These are phyloP conservation scores for Acleris holmiana DNA, from an alignment of 2,888 invertebrate species.

Conservation along the genomic window DNA sequence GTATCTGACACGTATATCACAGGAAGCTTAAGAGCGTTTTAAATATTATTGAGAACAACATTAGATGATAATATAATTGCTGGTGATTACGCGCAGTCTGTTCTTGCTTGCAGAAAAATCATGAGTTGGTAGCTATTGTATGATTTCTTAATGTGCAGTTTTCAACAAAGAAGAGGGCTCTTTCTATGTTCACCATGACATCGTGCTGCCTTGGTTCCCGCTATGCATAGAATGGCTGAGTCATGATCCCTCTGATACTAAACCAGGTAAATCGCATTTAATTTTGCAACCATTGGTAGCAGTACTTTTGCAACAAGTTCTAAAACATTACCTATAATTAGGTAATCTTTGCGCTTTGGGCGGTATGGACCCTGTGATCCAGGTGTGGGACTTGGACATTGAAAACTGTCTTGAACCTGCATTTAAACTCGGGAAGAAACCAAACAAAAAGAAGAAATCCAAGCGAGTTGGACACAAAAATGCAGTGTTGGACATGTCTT, in stretches of 20 bases:
- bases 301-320: no score
- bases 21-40: no score
- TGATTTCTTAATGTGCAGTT: constrained; percentile 81
- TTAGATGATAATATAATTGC: no score
- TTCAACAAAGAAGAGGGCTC: constrained; percentile 95
- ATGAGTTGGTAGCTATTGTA: no score
- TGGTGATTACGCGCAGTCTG: no score
- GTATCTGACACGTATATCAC: no score
- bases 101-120: no score
- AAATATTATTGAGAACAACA: no score
- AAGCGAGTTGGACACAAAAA: constrained; percentile 91
- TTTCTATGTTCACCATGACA: constrained; percentile 97
- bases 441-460: constrained; percentile 89
- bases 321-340: constrained; percentile 43
- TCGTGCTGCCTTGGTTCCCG: constrained; percentile 94
- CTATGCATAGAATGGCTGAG: constrained; percentile 97
- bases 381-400: constrained; percentile 98
- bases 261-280: constrained; percentile 74
- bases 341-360: constrained; percentile 97
- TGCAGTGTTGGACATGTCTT: constrained; percentile 95
- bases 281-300: no score
- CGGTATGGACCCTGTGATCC: constrained; percentile 95
- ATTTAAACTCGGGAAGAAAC: constrained; percentile 90
- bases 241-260: constrained; percentile 90
- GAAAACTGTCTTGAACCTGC: constrained; percentile 96